Percentiles rank a stretch among this genome's conserved stretches.
Conservation (phyloP, 2,888 invertebrate species). For the Drosophila niveifrons region DNA sequence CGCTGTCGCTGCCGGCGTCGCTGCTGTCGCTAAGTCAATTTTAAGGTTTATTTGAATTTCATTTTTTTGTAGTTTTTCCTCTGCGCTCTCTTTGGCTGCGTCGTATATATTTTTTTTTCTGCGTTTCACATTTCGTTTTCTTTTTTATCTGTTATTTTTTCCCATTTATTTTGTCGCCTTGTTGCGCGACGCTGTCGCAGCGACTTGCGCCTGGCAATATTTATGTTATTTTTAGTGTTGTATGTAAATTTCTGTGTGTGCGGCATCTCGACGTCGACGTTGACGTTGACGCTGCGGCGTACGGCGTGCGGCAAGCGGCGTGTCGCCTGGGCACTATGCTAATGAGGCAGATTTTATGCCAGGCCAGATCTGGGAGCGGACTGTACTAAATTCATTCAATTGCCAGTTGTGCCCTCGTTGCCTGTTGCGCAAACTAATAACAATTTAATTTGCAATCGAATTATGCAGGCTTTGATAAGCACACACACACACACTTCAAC, state of each 20-base stretch:
- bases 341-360: conserved; percentile 70
- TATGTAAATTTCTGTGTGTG: conserved; percentile 68
- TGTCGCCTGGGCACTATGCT: conserved; percentile 53
- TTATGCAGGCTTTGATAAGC: conserved; percentile 64
- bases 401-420: conserved; percentile 27
- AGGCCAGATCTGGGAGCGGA: conserved; percentile 52
- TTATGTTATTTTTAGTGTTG: conserved; percentile 72
- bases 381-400: conserved; percentile 44
- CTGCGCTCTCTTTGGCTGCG: conserved; percentile 7
- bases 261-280: conserved; percentile 29
- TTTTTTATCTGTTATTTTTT: conserved; percentile 27
- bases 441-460: conserved; percentile 76
- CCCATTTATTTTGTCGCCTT: conserved; percentile 57
- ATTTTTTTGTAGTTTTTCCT: conserved; percentile 69
- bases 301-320: conserved; percentile 20
- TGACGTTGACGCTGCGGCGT: too few relatives aligned
- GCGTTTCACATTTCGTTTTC: conserved; percentile 22
- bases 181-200: conserved; percentile 34
- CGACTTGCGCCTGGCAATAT: conserved; percentile 51
- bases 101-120: conserved; percentile 17
- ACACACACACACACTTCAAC: conserved; percentile 28
- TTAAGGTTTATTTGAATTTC: conserved; percentile 80
- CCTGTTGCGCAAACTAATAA: conserved; percentile 75
- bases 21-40: conserved; percentile 72
- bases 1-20: conserved; percentile 36